Percentiles rank a stretch among this genome's conserved stretches.
phyloP scores from a whole-genome alignment of 2,797 vertebrate genomes.

The Dryobates pubescens region DNA sequence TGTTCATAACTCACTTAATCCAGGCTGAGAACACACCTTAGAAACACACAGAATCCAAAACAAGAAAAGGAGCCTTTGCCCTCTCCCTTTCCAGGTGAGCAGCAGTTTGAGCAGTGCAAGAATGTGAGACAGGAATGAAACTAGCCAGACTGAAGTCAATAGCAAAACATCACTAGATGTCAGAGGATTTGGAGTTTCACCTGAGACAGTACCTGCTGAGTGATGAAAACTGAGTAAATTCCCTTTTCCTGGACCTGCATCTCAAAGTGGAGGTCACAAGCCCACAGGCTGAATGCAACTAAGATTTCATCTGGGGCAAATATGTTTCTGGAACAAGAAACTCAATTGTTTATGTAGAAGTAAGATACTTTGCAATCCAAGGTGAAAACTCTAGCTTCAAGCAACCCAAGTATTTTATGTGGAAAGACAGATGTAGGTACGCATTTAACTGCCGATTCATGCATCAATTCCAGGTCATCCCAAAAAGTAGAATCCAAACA shows the following conservation, averaged over 20 bases:
- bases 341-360: neutral
- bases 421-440: neutral
- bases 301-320: neutral
- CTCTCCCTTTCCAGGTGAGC: slow-evolving; percentile 22
- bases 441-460: slow-evolving; percentile 11
- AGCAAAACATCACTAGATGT: neutral
- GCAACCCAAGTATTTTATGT: neutral
- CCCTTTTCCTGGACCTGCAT: neutral
- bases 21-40: slow-evolving; percentile 26
- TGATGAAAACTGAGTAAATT: neutral
- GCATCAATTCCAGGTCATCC: neutral
- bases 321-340: neutral
- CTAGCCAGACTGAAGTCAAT: neutral
- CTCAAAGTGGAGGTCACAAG: neutral
- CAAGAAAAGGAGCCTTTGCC: slow-evolving; percentile 13
- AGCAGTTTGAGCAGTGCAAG: neutral
- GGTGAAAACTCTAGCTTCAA: neutral
- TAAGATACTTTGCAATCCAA: neutral
- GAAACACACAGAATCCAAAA: slow-evolving; percentile 21
- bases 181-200: neutral
- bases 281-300: neutral
- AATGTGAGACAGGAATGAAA: neutral
- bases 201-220: neutral
- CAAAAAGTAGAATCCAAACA: slow-evolving; percentile 37
- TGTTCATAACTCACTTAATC: slow-evolving; percentile 43